phyloP scores from a whole-genome alignment of 2,888 invertebrate genomes.

The Andrena chrysosceles region DNA sequence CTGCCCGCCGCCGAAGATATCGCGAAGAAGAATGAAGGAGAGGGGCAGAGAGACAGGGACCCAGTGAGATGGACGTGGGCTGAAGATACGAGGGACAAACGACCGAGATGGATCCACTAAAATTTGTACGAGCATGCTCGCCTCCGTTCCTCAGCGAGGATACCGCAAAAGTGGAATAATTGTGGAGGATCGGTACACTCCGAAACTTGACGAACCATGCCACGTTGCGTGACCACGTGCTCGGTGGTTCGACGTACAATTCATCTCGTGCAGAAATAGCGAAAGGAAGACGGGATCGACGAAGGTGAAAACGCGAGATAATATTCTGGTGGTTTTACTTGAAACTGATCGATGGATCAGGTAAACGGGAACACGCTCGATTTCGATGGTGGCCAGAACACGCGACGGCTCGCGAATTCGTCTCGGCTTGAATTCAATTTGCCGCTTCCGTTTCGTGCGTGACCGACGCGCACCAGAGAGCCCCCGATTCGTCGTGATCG shows the following conservation, averaged over 20 bases:
- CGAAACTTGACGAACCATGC: neutral
- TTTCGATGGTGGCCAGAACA: conserved; percentile 36
- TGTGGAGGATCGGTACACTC: neutral
- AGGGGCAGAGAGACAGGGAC: neutral
- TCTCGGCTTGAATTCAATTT: conserved; percentile 59
- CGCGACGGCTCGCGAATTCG: conserved; percentile 47
- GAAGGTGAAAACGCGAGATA: conserved; percentile 9
- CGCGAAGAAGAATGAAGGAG: conserved; percentile 18
- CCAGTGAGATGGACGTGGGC: conserved; percentile 20
- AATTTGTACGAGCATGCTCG: neutral
- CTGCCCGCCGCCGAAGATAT: conserved; percentile 66
- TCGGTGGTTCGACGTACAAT: neutral
- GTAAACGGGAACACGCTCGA: conserved; percentile 35
- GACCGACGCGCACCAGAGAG: conserved; percentile 51
- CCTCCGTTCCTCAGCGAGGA: neutral
- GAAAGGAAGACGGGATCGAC: neutral
- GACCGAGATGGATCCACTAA: neutral
- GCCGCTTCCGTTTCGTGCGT: conserved; percentile 66
- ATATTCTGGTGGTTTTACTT: conserved; percentile 1
- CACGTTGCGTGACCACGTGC: conserved; percentile 4
- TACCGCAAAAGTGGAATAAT: conserved; percentile 9
- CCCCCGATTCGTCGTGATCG: conserved; percentile 62
- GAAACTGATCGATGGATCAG: conserved; percentile 1
- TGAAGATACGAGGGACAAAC: neutral
- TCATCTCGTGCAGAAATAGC: conserved; percentile 10